Percentiles rank a stretch among this genome's conserved stretches.
These are phyloP conservation scores for Cygnus olor DNA, from an alignment of 2,797 vertebrate species.

Conservation along the genomic window DNA sequence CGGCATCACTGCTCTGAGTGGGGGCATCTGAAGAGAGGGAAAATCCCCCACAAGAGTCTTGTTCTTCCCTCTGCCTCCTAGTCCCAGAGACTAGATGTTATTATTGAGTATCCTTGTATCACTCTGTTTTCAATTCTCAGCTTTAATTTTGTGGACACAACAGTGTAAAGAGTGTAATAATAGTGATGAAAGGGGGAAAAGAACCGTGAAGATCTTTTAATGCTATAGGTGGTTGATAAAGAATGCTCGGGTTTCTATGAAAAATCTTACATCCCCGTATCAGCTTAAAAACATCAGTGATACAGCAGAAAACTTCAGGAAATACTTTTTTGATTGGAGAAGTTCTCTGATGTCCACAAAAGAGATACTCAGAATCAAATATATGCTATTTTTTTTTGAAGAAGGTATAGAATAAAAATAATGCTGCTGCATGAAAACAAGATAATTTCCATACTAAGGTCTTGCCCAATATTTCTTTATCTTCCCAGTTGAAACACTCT, in stretches of 20 bases:
- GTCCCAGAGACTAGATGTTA: not conserved
- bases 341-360: not conserved
- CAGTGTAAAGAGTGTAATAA: not conserved
- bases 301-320: not conserved
- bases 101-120: not conserved
- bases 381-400: not conserved
- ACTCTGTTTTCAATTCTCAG: not conserved
- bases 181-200: not conserved
- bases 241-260: not conserved
- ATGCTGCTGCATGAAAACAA: not conserved
- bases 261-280: not conserved
- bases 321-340: not conserved
- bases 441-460: not conserved
- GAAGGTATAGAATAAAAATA: not conserved
- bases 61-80: not conserved
- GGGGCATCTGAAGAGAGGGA: not conserved
- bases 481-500: not conserved
- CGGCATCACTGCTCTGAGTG: not conserved
- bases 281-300: not conserved
- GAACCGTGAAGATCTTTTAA: not conserved
- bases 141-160: not conserved
- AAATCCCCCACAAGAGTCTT: not conserved
- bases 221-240: not conserved
- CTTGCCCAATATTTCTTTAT: not conserved
- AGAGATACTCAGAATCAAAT: not conserved